Evolutionary conservation across 2,113 vertebrate species (phyloP).

Genomic region (Oreocharis arfaki): DNA sequence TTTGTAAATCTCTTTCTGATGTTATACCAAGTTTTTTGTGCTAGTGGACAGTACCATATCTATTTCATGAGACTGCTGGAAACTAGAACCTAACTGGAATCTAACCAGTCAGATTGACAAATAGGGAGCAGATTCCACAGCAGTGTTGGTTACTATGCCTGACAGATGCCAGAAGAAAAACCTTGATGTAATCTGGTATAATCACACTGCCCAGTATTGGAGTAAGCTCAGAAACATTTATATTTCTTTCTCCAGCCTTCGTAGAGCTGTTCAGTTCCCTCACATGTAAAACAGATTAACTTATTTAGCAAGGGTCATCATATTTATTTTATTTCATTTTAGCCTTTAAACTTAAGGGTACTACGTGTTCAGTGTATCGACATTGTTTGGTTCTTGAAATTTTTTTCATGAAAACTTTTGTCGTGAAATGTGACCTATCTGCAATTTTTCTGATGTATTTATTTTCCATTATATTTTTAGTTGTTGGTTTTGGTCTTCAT

Average conservation of each 20-base stretch:
- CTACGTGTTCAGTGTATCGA: neutral
- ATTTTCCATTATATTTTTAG: neutral
- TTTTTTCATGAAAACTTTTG: neutral
- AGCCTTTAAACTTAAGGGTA: neutral
- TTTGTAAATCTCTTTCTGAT: neutral
- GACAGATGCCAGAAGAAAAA: conserved; percentile 55
- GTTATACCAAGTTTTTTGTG: neutral
- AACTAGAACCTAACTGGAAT: too few relatives aligned
- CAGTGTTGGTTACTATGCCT: conserved; percentile 17
- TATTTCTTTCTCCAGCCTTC: neutral
- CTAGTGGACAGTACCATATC: neutral
- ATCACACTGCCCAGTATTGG: neutral
- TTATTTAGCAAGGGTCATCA: neutral
- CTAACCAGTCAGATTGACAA: neutral
- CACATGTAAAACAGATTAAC: neutral
- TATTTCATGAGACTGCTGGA: neutral
- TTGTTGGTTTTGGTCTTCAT: neutral
- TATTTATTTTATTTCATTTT: neutral
- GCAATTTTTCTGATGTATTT: neutral
- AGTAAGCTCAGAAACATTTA: neutral
- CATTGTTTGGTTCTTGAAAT: neutral
- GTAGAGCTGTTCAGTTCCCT: neutral
- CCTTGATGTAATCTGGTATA: conserved; percentile 44
- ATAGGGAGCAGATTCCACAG: neutral
- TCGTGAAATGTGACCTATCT: neutral